Base-by-base conservation (phyloP, 2,113 vertebrate species). In the Tachycineta bicolor region DNA sequence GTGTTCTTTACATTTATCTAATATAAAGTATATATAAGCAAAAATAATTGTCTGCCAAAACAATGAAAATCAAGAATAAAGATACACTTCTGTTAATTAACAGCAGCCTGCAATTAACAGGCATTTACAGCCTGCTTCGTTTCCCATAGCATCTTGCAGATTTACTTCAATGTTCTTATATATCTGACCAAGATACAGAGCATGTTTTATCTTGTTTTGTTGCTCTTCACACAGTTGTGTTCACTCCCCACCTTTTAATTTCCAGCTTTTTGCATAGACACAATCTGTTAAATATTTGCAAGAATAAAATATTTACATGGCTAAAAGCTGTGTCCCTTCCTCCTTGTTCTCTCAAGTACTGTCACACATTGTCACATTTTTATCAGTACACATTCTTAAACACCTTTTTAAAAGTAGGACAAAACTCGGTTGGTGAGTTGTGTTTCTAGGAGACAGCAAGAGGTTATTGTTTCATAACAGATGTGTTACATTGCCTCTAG, bases 391-490 rank as follows among this genome's bases (percentile, higher is more conserved):
- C 8, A 82, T 94, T 79, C 50, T 86, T 58, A 81, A 80, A 94
- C 7, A 8, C 6, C 28, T 69, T 67, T 86, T 74, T 43, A 26
- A 86, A 95, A 95, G 69, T 78, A 78, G 90, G 81, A 53, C 93
- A 93, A 93, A 88, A 62, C 53, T 76, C 41, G 0, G 31, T 25
- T 87, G 83, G 88, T 3, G 21, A 83, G 9, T 14, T 78, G 21
- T 71, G 80, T 95, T 90, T 97, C 82, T 93, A 86, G 87, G 89
- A 60, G 90, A 75, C 43, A 60, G 41, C 13, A 44, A 86, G n/a
- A 55, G 25, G 33, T 39, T 85, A 62, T 33, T 74, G 17, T 87
- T 95, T 93, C 78, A 64, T 56, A 91, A 50, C 13, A 69, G 47
- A 39, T 18, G 6, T 43, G 17, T 47, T 65, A 46, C 18, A 24